Base-by-base conservation (phyloP, 1,140 invertebrate genomes). In the Lepidurus couesii region DNA sequence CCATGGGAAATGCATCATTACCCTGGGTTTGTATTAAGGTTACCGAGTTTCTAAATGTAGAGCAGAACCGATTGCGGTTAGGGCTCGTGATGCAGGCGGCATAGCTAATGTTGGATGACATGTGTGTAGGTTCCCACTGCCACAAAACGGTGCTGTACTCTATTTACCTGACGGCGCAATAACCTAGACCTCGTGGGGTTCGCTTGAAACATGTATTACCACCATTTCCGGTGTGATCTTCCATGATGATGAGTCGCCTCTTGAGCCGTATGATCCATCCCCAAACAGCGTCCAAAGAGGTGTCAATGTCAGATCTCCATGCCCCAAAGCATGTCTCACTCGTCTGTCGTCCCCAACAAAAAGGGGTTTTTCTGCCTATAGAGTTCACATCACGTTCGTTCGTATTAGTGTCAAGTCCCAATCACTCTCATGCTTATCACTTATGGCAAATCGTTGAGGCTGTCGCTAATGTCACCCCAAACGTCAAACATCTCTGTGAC, bases 31-130 rank as follows among this genome's bases (percentile, higher is more conserved):
- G 16, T 65, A 65, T 65, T 13, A 65, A 13, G 53, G 53, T 65
- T n/a, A 65, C 53, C 13, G 34, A 34, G 34, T 34, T 34, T 34
- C 34, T 21, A 21, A 65, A 65, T 65, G 53, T 65, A 21, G 53
- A 65, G 53, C 53, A 65, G 53, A 65, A 65, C 53, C 53, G 53
- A 65, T 65, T 65, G 53, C 21, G 53, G 53, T 65, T 65, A 65
- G 53, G 53, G 21, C 53, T 13, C 16, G 53, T 16, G 16, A 65
- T 65, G 53, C 53, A 65, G 53, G 53, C 53, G 53, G 53, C 53
- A 65, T 65, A 16, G 53, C 53, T 65, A 65, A 65, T 65, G 16
- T 65, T 65, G 53, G 53, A 65, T 65, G 53, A 65, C 53, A 65
- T 65, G 53, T 65, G 53, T 65, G 21, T 7, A 21, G 21, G 53